Conservation (phyloP, 53 echinoderm and acorn worm species). For the Echinarachnius parma region DNA sequence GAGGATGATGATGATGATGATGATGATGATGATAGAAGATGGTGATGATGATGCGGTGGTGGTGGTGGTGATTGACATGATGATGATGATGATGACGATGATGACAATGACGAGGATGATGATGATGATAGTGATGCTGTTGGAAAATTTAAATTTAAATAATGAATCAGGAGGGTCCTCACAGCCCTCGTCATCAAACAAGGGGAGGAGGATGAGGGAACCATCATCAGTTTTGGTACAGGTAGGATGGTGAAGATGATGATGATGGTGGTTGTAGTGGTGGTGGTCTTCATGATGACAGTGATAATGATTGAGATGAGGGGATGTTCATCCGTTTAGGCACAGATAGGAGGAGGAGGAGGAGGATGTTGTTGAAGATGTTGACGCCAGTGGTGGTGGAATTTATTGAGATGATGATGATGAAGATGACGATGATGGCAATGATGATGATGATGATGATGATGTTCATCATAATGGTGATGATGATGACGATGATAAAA, state of each 20-base stretch:
- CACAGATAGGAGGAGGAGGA: neutral
- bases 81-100: no score
- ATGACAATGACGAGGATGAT: no score
- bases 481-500: no score
- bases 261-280: neutral
- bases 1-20: neutral
- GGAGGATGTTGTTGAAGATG: neutral
- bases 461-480: no score
- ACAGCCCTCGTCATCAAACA: constrained; percentile 73
- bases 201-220: constrained; percentile 63
- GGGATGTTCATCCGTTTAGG: neutral
- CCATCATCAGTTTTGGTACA: constrained; percentile 75
- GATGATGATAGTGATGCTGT: no score
- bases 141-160: no score
- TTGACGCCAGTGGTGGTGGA: neutral
- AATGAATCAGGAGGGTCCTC: constrained; percentile 74
- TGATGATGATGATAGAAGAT: no score
- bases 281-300: neutral
- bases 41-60: no score
- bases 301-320: neutral
- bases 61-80: no score
- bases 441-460: no score
- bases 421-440: no score
- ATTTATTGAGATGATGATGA: no score
- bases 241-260: constrained; percentile 19